Conservation (phyloP, 2,888 invertebrate genomes). For the Abscondita cerata region DNA sequence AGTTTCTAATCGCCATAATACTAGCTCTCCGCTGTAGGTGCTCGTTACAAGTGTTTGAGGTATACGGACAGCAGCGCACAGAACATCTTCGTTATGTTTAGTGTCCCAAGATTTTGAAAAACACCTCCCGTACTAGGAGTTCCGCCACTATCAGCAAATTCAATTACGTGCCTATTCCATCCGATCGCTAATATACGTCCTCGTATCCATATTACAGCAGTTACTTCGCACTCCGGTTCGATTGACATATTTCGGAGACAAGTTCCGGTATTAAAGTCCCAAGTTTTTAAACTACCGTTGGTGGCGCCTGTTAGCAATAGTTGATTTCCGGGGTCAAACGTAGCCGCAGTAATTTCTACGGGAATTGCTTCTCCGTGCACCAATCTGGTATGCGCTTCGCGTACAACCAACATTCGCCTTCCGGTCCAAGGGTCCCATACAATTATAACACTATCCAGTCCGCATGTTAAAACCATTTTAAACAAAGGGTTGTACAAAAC, state of each 20-base stretch:
- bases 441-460: constrained; percentile 80
- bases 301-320: constrained; percentile 79
- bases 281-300: constrained; percentile 80
- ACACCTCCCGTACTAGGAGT: constrained; percentile 59
- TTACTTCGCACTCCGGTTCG: constrained; percentile 61
- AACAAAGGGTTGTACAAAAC: constrained; percentile 80
- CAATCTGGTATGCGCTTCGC: constrained; percentile 72
- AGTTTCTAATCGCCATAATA: constrained; percentile 84
- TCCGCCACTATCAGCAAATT: constrained; percentile 66
- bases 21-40: constrained; percentile 79
- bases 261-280: constrained; percentile 85
- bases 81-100: constrained; percentile 77
- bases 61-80: constrained; percentile 69
- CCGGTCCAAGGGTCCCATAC: constrained; percentile 83
- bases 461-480: constrained; percentile 76
- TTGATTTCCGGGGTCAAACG: constrained; percentile 77
- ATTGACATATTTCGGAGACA: constrained; percentile 74
- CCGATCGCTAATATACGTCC: constrained; percentile 77
- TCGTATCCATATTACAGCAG: constrained; percentile 61
- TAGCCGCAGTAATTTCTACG: constrained; percentile 78
- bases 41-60: constrained; percentile 77
- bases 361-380: constrained; percentile 71
- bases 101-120: constrained; percentile 71
- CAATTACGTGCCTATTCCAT: constrained; percentile 78
- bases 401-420: constrained; percentile 70